These are phyloP conservation scores for Urosaurus nigricauda DNA, from an alignment of 2,797 vertebrate species.

Conservation along the genomic window DNA sequence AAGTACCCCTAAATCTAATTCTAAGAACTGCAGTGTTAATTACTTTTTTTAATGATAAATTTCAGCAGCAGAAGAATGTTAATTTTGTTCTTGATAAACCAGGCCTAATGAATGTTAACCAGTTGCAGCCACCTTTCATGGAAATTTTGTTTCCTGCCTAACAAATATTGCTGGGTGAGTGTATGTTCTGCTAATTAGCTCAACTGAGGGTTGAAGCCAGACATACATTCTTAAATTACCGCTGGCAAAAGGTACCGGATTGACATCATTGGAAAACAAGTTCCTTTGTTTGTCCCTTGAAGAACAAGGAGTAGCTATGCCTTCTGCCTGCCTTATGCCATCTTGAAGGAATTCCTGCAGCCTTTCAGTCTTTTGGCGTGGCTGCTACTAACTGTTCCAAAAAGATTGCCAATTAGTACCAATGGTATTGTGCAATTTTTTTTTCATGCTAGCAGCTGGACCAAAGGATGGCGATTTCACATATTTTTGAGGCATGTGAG, in stretches of 20 bases:
- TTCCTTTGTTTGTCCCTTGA: slow-evolving; percentile 31
- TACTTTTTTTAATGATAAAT: neutral
- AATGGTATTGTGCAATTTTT: neutral
- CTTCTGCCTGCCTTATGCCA: slow-evolving; percentile 2
- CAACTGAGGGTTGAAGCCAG: slow-evolving; percentile 14
- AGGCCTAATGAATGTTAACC: neutral
- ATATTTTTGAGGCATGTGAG: slow-evolving; percentile 10
- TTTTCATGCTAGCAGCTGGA: slow-evolving; percentile 12
- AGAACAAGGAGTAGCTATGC: slow-evolving; percentile 6
- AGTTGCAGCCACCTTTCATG: neutral
- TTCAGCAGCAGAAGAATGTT: neutral
- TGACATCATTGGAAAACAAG: slow-evolving; percentile 26
- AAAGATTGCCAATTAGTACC: slow-evolving; percentile 11
- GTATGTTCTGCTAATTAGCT: slow-evolving; percentile 14
- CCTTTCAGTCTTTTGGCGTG: neutral
- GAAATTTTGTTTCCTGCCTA: slow-evolving; percentile 17
- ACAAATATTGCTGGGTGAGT: neutral
- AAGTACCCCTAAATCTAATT: neutral
- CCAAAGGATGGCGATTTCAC: slow-evolving; percentile 15
- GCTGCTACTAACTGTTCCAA: neutral
- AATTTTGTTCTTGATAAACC: neutral
- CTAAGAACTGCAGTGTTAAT: neutral
- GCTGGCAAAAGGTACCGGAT: neutral
- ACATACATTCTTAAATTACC: slow-evolving; percentile 24
- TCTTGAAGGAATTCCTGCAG: slow-evolving; percentile 19